A percentile compares a stretch with the other conserved stretches of the same genome.
These are phyloP conservation scores for Noctua comes DNA, from an alignment of 2,888 invertebrate species.

Conservation along the genomic window DNA sequence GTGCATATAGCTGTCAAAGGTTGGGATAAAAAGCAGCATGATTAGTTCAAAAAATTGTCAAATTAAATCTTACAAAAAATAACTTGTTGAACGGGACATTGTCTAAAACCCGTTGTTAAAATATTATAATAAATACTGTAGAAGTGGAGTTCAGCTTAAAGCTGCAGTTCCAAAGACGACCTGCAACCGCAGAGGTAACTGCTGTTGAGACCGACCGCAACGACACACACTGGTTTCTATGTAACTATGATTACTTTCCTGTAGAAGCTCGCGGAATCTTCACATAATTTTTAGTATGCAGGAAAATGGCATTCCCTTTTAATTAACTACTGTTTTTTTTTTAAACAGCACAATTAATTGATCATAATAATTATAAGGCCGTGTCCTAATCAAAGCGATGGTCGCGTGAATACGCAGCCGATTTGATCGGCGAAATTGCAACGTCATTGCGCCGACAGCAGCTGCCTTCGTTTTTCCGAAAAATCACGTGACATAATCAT, in stretches of 20 bases:
- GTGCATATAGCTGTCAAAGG: conserved; percentile 37
- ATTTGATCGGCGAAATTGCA: background rate
- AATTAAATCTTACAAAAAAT: background rate
- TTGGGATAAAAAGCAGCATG: conserved; percentile 7
- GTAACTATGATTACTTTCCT: too few species aligned
- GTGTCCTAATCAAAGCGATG: background rate
- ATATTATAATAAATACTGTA: too few species aligned
- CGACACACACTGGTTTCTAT: background rate
- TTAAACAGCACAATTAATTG: background rate
- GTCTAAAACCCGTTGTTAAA: background rate
- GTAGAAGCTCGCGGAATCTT: background rate
- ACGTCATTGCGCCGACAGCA: background rate
- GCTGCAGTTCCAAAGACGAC: background rate
- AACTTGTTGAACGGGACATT: background rate
- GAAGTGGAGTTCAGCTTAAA: background rate
- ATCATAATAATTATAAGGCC: conserved; percentile 3
- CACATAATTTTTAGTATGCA: too few species aligned
- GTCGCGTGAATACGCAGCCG: background rate
- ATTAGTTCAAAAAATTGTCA: conserved; percentile 15
- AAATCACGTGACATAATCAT: background rate
- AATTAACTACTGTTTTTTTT: background rate
- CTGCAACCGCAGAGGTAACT: background rate
- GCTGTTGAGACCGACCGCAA: background rate
- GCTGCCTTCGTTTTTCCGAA: background rate
- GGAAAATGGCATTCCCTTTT: background rate